Percentiles rank a stretch among this genome's conserved stretches.
These are phyloP conservation scores for Tolypeutes matacus DNA, from an alignment of 2,797 vertebrate genomes.

Conservation along the genomic window DNA sequence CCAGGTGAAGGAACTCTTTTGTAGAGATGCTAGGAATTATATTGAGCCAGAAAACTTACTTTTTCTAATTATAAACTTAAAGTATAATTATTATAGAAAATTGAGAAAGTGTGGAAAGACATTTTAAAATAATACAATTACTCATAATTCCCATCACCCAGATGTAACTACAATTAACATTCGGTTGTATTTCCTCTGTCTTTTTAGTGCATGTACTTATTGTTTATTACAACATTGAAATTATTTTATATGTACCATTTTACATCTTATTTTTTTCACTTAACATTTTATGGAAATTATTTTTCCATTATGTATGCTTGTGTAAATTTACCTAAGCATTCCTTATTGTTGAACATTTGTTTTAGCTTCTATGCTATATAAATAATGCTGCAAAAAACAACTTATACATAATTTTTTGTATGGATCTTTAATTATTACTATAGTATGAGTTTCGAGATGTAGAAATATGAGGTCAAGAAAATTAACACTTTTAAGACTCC, in stretches of 20 bases:
- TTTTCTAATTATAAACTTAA: slow-evolving; percentile 38
- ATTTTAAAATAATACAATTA: slow-evolving; percentile 44
- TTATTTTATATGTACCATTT: background rate
- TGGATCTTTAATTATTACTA: background rate
- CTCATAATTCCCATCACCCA: slow-evolving; percentile 9
- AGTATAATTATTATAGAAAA: background rate
- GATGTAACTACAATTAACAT: background rate
- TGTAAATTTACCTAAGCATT: background rate
- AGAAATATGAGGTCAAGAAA: slow-evolving; percentile 1
- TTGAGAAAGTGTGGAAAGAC: background rate
- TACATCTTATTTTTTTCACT: background rate
- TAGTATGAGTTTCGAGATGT: background rate
- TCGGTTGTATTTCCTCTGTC: background rate
- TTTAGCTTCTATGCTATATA: slow-evolving; percentile 34
- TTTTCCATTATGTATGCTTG: background rate
- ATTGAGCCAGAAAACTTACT: background rate
- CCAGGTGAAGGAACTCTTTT: background rate
- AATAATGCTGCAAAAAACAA: background rate
- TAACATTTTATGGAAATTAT: background rate
- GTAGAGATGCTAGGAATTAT: background rate
- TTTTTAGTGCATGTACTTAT: background rate
- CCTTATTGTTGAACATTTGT: background rate
- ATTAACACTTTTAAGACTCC: slow-evolving; percentile 15
- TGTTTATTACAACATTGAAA: background rate
- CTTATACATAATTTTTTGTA: background rate